phyloP scores from a whole-genome alignment of 53 echinoderm and acorn worm species.

The Antedon mediterranea region DNA sequence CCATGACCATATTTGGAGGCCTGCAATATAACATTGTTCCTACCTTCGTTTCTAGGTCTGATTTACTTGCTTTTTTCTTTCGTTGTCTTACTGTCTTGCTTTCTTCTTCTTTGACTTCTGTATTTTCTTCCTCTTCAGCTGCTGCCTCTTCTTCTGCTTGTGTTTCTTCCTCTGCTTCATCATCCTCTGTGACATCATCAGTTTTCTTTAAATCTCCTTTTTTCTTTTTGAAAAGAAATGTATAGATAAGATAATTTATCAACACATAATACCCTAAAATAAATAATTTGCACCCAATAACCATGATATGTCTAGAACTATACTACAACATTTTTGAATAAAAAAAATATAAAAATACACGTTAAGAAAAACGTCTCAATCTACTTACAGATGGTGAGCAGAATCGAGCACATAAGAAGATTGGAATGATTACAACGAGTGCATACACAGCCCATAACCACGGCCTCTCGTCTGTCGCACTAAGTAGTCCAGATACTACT shows the following conservation, averaged over 20 bases:
- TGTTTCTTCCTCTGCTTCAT: conserved; percentile 26
- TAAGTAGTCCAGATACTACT: conserved; percentile 46
- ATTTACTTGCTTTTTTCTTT: conserved; percentile 12
- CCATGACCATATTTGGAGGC: no score
- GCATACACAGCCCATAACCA: conserved; percentile 96
- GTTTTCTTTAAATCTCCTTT: conserved; percentile 11
- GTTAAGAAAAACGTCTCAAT: no score
- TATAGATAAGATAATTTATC: no score
- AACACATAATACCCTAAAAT: no score
- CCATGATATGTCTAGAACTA: no score
- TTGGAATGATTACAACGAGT: conserved; percentile 64
- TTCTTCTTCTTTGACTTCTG: background rate
- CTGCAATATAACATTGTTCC: no score
- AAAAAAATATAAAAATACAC: no score
- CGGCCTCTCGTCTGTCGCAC: conserved; percentile 62
- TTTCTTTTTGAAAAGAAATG: background rate
- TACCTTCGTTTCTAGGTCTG: background rate
- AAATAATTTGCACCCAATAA: no score
- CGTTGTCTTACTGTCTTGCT: conserved; percentile 10
- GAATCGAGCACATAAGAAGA: conserved; percentile 71
- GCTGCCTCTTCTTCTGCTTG: conserved; percentile 2
- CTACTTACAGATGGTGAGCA: conserved; percentile 66
- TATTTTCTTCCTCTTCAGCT: background rate
- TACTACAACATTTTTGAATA: no score
- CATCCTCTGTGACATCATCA: conserved; percentile 23